Evolutionary conservation across 2,113 vertebrate genomes (phyloP), one percentile per base, ranked within the genome.

Genomic region (Platichthys flesus): DNA sequence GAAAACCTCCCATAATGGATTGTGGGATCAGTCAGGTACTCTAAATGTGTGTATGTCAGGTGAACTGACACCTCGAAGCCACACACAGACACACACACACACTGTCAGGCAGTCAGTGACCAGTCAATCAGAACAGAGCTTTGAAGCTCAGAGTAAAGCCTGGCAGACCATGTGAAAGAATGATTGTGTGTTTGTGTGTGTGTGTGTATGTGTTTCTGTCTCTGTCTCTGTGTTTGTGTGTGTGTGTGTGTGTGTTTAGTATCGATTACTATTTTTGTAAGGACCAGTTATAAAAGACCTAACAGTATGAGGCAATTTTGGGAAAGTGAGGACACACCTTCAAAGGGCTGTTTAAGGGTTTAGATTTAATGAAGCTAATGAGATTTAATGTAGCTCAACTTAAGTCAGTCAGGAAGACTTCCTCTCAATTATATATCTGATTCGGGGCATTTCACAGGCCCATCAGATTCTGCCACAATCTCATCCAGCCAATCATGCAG

Each of bases 61-160:
- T 89, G 59, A 72, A 81, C 71, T 86, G 85, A 85, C 79, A 85
- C 56, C 62, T 68, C 8, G 2, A 37, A 37, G 35, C 9, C 67
- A 67, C 66, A 67, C 66, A 55, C 74, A 67, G 63, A 51, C 74
- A 1, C 71, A 72, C 83, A 82, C 83, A 61, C 69, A 73, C 81
- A 82, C 80, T 35, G 67, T 61, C 67, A 72, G 55, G 63, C 64
- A 85, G 78, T 23, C 71, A 16, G 81, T 67, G 70, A 81, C 67
- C 85, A 83, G 67, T 90, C 86, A 87, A 89, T 86, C 73, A 84
- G 85, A 84, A 88, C 80, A 85, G 74, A 84, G 87, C 87, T 74
- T 72, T 73, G 79, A 80, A 86, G 84, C 85, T 68, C 66, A 56
- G 59, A 87, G 89, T 89, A 84, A 92, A 61, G 87, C 85, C 83